Percentiles rank a stretch among this genome's conserved stretches.
Conservation (phyloP, 2,888 invertebrate species). For the Masnerella sp. region DNA sequence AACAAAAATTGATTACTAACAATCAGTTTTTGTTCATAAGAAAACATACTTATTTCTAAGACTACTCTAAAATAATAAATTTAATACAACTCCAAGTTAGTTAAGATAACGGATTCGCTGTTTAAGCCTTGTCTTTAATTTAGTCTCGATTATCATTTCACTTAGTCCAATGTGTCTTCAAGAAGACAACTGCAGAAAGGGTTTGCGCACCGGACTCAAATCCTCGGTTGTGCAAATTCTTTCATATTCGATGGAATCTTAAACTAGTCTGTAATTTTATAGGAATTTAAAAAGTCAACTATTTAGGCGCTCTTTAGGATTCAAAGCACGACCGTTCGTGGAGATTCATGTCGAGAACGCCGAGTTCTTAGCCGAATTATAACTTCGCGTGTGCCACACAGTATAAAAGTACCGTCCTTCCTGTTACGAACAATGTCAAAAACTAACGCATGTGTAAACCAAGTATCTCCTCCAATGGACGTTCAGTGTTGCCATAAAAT, state of each 20-base stretch:
- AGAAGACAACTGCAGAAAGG: no score
- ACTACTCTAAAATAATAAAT: no score
- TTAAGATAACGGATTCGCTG: no score
- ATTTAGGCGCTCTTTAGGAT: constrained; percentile 36
- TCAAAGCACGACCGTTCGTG: constrained; percentile 37
- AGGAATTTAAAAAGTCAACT: constrained; percentile 37
- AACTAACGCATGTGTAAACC: not conserved
- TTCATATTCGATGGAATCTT: constrained; percentile 10
- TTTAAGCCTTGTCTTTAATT: no score
- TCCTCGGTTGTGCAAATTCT: no score
- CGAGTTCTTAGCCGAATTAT: constrained; percentile 63
- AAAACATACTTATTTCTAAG: no score
- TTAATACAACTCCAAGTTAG: no score
- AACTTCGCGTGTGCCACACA: constrained; percentile 64
- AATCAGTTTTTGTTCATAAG: no score
- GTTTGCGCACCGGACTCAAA: no score
- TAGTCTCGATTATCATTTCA: no score
- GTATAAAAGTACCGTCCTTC: constrained; percentile 65
- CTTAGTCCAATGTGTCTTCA: no score
- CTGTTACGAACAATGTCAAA: constrained; percentile 31
- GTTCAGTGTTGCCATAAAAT: constrained; percentile 50
- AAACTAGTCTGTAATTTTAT: constrained; percentile 51
- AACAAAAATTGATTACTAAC: no score
- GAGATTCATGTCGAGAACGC: constrained; percentile 37
- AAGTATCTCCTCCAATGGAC: constrained; percentile 14